These are phyloP conservation scores for Prunella himalayana DNA, from an alignment of 2,113 vertebrate genomes.

Conservation along the genomic window DNA sequence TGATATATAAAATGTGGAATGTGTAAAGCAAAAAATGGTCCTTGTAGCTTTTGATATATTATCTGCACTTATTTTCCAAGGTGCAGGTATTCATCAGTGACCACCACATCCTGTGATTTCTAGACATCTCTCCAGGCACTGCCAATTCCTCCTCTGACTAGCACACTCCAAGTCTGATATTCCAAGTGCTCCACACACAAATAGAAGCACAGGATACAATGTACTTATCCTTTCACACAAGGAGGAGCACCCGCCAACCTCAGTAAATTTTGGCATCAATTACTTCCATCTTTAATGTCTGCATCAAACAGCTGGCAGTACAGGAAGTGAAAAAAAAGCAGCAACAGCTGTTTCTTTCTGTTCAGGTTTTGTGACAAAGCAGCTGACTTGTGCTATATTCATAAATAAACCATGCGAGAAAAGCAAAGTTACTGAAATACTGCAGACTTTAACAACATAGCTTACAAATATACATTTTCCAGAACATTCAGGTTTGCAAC, in stretches of 20 bases:
- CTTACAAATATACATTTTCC: neutral
- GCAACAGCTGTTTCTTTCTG: neutral
- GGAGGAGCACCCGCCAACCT: accelerated
- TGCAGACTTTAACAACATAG: neutral
- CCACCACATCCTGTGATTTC: neutral
- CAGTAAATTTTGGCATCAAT: neutral
- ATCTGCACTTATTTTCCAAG: neutral
- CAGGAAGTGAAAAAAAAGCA: accelerated
- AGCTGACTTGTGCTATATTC: neutral
- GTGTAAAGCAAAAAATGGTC: neutral
- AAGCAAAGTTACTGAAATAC: neutral
- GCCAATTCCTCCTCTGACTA: neutral
- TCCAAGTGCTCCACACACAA: neutral
- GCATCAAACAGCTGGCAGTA: neutral
- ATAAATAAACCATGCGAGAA: accelerated
- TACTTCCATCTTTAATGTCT: neutral
- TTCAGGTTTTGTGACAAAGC: neutral
- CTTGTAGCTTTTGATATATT: neutral
- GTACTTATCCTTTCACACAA: neutral
- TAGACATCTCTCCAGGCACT: neutral
- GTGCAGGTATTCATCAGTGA: no score
- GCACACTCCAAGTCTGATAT: accelerated
- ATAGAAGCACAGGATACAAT: neutral
- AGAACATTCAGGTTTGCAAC: neutral
- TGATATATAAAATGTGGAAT: neutral